Evolutionary conservation across 2,888 invertebrate genomes (phyloP).

Genomic region (Leptopilina syphax): DNA sequence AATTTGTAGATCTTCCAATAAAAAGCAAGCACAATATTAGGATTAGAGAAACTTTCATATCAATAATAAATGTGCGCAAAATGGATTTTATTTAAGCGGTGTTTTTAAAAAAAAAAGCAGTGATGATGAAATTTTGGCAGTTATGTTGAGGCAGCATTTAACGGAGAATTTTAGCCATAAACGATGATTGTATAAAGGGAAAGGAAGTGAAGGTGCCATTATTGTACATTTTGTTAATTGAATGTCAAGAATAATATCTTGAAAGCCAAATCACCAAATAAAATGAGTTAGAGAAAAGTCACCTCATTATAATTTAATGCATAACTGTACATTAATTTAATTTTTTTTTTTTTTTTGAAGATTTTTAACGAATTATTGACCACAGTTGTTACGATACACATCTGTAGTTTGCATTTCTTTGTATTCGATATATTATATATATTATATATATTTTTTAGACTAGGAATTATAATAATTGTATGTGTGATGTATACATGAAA

Average conservation of each 20-base stretch:
- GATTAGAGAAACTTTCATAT: conserved; percentile 35
- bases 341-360: background rate
- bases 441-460: background rate
- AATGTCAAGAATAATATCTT: conserved; percentile 23
- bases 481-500: conserved; percentile 45
- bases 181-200: conserved; percentile 58
- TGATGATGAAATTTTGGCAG: conserved; percentile 38
- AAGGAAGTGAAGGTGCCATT: conserved; percentile 65
- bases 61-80: conserved; percentile 15
- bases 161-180: conserved; percentile 53
- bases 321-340: conserved; percentile 41
- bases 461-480: conserved; percentile 21
- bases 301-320: conserved; percentile 33
- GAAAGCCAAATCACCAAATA: conserved; percentile 41
- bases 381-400: conserved; percentile 28
- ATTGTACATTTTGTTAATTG: conserved; percentile 51
- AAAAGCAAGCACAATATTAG: conserved; percentile 30
- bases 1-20: conserved; percentile 32
- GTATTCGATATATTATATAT: conserved; percentile 13
- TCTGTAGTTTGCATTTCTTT: conserved; percentile 22
- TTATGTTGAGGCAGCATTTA: conserved; percentile 55
- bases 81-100: conserved; percentile 26
- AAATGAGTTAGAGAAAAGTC: background rate
- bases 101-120: conserved; percentile 1
- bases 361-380: conserved; percentile 12